Conservation (phyloP, 2,888 invertebrate species). For the Papilio protenor region DNA sequence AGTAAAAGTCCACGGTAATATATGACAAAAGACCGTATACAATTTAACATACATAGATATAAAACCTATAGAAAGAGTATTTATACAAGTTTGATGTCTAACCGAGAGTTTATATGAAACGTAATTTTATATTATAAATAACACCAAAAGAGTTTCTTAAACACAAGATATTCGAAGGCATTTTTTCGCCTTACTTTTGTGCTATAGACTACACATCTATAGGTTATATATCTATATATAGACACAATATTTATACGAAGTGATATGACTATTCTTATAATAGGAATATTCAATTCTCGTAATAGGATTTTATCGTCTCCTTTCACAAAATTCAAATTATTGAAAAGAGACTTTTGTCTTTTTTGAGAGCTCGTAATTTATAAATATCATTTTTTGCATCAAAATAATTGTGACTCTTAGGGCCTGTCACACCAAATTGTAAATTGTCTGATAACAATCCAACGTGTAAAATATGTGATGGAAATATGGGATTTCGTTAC, state of each 20-base stretch:
- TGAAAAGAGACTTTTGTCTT: not conserved
- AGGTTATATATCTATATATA: not conserved
- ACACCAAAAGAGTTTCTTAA: too few relatives aligned
- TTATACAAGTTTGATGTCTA: too few relatives aligned
- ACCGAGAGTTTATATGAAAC: too few relatives aligned
- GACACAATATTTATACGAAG: not conserved
- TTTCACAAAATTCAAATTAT: slow-evolving; percentile 15
- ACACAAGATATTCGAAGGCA: too few relatives aligned
- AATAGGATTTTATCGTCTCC: not conserved
- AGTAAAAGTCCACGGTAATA: not conserved
- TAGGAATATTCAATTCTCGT: slow-evolving; percentile 4
- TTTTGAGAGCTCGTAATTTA: not conserved
- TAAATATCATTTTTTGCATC: not conserved
- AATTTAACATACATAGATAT: not conserved
- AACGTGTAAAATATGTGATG: too few relatives aligned
- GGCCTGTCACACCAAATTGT: too few relatives aligned
- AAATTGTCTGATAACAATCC: too few relatives aligned
- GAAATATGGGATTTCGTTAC: too few relatives aligned
- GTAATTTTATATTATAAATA: too few relatives aligned
- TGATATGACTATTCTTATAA: slow-evolving; percentile 10
- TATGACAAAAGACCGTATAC: slow-evolving; percentile 22
- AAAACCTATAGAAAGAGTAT: too few relatives aligned
- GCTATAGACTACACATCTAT: too few relatives aligned
- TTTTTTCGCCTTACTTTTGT: too few relatives aligned
- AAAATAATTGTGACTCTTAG: not conserved